Percentiles rank a stretch among this genome's conserved stretches.
Evolutionary conservation across 92 coral and sea anemone species (phyloP).

Genomic region (Paramuricea clavata): DNA sequence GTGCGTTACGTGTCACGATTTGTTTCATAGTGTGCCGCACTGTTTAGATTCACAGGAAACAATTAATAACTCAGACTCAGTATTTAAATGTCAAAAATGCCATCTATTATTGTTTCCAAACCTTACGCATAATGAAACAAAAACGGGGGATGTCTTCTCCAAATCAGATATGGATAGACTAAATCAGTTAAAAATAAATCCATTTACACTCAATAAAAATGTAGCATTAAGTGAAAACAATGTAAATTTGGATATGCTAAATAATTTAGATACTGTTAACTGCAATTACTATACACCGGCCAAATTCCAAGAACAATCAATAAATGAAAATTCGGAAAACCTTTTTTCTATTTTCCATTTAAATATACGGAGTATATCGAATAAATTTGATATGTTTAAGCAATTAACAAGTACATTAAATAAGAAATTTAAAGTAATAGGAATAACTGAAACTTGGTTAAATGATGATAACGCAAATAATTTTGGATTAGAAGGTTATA

Average conservation of each 20-base stretch:
- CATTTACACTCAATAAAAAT: neutral
- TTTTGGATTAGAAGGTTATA: slow-evolving; percentile 19
- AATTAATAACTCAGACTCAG: neutral
- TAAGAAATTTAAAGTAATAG: slow-evolving; percentile 26
- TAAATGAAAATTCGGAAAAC: neutral
- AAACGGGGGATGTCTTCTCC: slow-evolving; percentile 1
- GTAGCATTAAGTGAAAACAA: slow-evolving; percentile 6
- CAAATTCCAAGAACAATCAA: slow-evolving; percentile 13
- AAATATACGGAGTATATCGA: slow-evolving; percentile 40
- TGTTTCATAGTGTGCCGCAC: slow-evolving; percentile 10
- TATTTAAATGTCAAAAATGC: neutral
- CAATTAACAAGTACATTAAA: neutral
- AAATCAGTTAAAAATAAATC: slow-evolving; percentile 9
- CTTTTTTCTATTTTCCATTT: slow-evolving; percentile 41
- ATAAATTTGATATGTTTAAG: slow-evolving; percentile 23
- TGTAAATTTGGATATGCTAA: neutral
- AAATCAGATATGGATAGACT: slow-evolving; percentile 34
- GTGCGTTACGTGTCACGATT: slow-evolving; percentile 10
- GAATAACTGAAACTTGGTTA: slow-evolving; percentile 43
- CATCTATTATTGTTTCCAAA: neutral
- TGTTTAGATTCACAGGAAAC: slow-evolving; percentile 2
- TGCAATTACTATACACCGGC: slow-evolving; percentile 46
- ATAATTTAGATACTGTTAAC: neutral
- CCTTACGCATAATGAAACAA: neutral
- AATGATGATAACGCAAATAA: slow-evolving; percentile 27